Evolutionary conservation across 2,888 invertebrate genomes (phyloP).

Genomic region (Drosophila demipolita): DNA sequence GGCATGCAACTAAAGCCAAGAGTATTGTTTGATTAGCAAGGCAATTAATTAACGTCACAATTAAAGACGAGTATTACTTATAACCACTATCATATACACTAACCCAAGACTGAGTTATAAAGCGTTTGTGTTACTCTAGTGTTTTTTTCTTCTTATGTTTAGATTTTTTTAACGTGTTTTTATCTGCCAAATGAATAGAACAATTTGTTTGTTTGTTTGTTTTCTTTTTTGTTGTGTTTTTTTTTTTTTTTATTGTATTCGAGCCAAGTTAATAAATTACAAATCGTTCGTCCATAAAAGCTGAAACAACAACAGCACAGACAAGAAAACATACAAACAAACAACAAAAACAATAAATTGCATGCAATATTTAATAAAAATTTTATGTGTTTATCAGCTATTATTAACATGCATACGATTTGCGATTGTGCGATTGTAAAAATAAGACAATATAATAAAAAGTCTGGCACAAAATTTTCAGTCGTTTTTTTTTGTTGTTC

Average conservation of each 20-base stretch:
- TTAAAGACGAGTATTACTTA: constrained; percentile 47
- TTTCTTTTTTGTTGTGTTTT: constrained; percentile 14
- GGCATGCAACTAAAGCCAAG: constrained; percentile 64
- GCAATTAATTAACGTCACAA: constrained; percentile 63
- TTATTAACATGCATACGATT: constrained; percentile 44
- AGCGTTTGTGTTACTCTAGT: constrained; percentile 2
- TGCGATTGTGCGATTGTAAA: constrained; percentile 41
- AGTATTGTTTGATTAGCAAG: constrained; percentile 60
- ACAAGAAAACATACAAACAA: constrained; percentile 41
- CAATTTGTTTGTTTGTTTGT: constrained; percentile 21
- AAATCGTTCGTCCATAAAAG: constrained; percentile 61
- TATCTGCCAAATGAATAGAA: constrained; percentile 26
- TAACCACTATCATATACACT: constrained; percentile 12
- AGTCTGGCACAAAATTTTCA: constrained; percentile 32
- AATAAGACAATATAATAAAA: constrained; percentile 42
- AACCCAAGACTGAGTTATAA: constrained; percentile 14
- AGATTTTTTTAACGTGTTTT: constrained; percentile 42
- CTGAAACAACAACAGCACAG: constrained; percentile 27
- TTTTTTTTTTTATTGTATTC: constrained; percentile 6
- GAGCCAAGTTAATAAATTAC: constrained; percentile 60
- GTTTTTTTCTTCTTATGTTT: neutral
- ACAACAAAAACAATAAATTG: constrained; percentile 40
- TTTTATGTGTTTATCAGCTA: constrained; percentile 49
- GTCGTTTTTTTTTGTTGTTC: neutral
- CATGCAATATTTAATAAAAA: constrained; percentile 62